Evolutionary conservation across 2,888 invertebrate genomes (phyloP), one percentile per base, ranked within the genome.

Genomic region (Drosophila imparisetae): DNA sequence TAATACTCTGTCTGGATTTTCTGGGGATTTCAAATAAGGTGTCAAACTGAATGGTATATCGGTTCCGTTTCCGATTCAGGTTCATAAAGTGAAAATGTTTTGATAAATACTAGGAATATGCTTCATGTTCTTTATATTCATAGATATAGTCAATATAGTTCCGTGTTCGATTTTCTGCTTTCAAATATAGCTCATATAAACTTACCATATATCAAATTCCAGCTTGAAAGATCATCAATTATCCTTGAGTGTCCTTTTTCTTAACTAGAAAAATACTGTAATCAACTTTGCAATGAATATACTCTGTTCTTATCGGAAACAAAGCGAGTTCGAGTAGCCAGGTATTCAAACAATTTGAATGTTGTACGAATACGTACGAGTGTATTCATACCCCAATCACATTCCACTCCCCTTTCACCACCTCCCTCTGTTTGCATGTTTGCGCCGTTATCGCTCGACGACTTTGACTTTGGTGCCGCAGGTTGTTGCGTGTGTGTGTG

Each of bases 401-500:
- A 24, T 15, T 7, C 15, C 15, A 15, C 45, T 8, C 2, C 15
- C 21, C 21, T 1, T 36, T 11, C 11, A 5, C 4, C 13, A 0
- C 2, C 7, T 4, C 15, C 4, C 7, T 4, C 45, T 24, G 4
- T 4, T 4, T 50, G 34, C 45, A 52, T 72, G 64, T 78, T 74
- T 78, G 66, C 71, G 75, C 82, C 70, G 79, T 87, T 83, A 83
- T 83, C 77, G 77, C 74, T 64, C 4, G 70, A 61, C 65, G 78
- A 73, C 81, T 75, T 78, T 77, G 82, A 75, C 79, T 79, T 78
- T 75, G 72, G 38, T 70, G 68, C 49, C 49, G 50, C 34, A 49
- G 49, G 64, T 42, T 32, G 32, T 53, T 29, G 59, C 24, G 48
- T 55, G 29, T 49, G 40, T 18, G 45, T 58, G 27, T 27, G 42